Base-by-base conservation (phyloP, 2,113 vertebrate species). In the Clupea harengus region DNA sequence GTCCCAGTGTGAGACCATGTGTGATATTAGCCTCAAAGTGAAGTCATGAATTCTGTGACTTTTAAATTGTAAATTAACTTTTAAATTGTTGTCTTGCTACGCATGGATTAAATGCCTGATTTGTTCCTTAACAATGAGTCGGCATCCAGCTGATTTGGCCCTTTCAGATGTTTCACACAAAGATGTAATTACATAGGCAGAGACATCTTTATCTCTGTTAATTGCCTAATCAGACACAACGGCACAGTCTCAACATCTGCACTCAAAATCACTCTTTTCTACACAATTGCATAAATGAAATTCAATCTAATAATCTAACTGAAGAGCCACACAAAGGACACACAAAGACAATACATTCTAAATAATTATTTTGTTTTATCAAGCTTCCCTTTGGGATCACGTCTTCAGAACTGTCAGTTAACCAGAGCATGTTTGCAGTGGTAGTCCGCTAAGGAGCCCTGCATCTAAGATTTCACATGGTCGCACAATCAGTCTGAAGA, bases 91-190 rank as follows among this genome's bases (percentile, higher is more conserved):
- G 4, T 39, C 13, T 78, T 44, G 11, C 72, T 78, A 15, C 15
- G 32, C 28, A 15, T 15, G 28, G 32, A 15, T 32, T 39, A 39
- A 39, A 78, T 3, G 72, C 32, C 28, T 28, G 64, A 67, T 28
- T 25, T 39, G 13, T 39, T 32, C 25, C 32, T 78, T 28, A 78
- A 78, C 72, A 78, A 78, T 78, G 72, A 17, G 28, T 78, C 32
- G 28, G 32, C 72, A 15, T 39, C 32, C 32, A 39, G 28, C 72
- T 78, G 72, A 39, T 78, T 13, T 39, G 28, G 72, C 28, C 72
- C 72, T 17, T 78, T 78, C 28, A 78, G 72, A 78, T 78, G 72
- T 15, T 44, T 44, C 72, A 78, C 72, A 78, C 72, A 78, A 78
- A 39, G 72, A 78, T 32, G 25, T 78, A 78, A 78, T 78, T 32